Percentiles rank a stretch among this genome's conserved stretches.
phyloP scores from a whole-genome alignment of 2,797 vertebrate genomes.

The Anomalospiza imberbis region DNA sequence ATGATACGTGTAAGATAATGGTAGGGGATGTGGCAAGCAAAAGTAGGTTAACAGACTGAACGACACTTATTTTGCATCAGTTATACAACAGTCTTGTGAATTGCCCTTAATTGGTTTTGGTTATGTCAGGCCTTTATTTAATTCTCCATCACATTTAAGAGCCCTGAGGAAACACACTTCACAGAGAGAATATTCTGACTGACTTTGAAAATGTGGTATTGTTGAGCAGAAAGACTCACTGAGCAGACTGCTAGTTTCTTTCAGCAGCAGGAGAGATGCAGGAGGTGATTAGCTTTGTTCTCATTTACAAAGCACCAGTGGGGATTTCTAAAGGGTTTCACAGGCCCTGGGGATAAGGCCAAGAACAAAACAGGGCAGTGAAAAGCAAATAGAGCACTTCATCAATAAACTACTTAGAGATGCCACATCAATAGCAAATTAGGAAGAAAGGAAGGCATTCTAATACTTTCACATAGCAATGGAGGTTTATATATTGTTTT shows the following conservation, averaged over 20 bases:
- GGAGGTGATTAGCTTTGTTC: conserved; percentile 69
- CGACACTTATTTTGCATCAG: not conserved
- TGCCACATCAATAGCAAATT: conserved; percentile 60
- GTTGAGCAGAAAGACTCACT: conserved; percentile 34
- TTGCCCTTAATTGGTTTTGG: conserved; percentile 50
- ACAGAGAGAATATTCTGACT: conserved; percentile 39
- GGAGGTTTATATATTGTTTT: conserved; percentile 25
- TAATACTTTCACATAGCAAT: conserved; percentile 32
- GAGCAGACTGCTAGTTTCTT: conserved; percentile 44
- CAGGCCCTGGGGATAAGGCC: conserved; percentile 55
- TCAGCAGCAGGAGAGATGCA: conserved; percentile 59
- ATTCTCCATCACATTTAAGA: conserved; percentile 26
- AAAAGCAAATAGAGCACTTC: conserved; percentile 63
- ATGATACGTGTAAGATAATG: not conserved
- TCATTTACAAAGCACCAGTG: conserved; percentile 59
- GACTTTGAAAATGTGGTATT: conserved; percentile 45
- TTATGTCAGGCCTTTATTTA: conserved; percentile 36
- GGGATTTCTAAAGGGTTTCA: conserved; percentile 61
- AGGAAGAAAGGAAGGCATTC: conserved; percentile 46
- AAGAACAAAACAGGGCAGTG: conserved; percentile 60
- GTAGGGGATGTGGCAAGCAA: not conserved
- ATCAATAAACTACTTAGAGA: conserved; percentile 62
- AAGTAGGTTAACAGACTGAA: conserved; percentile 27
- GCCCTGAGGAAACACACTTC: conserved; percentile 42
- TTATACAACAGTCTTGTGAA: conserved; percentile 37